These are phyloP conservation scores for Eupelmus urozonus DNA, from an alignment of 2,888 invertebrate genomes.

Conservation along the genomic window DNA sequence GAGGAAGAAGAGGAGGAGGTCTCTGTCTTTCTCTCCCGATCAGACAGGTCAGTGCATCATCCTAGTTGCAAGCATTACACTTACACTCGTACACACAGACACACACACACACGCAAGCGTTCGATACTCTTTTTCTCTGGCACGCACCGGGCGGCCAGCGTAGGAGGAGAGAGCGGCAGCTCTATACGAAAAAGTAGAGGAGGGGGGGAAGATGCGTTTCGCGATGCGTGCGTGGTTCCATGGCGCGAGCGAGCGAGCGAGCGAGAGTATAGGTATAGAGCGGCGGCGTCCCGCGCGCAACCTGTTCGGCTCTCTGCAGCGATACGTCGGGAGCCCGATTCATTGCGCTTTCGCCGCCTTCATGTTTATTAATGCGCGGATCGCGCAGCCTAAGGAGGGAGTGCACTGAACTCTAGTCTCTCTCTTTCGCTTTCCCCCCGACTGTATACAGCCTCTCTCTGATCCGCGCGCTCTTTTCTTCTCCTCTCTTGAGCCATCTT, in stretches of 20 bases:
- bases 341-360: background rate
- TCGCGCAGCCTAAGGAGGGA: background rate
- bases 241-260: constrained; percentile 28
- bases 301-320: background rate
- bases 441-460: too few species aligned
- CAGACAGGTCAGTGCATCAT: constrained; percentile 40
- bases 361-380: constrained; percentile 7
- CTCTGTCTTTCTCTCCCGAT: constrained; percentile 11
- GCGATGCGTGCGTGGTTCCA: constrained; percentile 23
- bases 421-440: background rate
- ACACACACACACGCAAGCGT: too few species aligned
- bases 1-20: constrained; percentile 2
- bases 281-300: background rate
- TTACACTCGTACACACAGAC: background rate
- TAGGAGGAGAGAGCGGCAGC: too few species aligned
- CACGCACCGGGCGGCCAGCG: background rate
- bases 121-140: too few species aligned
- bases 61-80: background rate
- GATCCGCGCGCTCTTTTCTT: background rate
- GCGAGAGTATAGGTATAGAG: background rate
- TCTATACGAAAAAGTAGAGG: background rate
- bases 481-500: constrained; percentile 4
- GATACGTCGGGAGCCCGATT: background rate
- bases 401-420: constrained; percentile 26
- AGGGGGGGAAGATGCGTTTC: constrained; percentile 17